Evolutionary conservation across 2,888 invertebrate species (phyloP).

Genomic region (Dryobota labecula): DNA sequence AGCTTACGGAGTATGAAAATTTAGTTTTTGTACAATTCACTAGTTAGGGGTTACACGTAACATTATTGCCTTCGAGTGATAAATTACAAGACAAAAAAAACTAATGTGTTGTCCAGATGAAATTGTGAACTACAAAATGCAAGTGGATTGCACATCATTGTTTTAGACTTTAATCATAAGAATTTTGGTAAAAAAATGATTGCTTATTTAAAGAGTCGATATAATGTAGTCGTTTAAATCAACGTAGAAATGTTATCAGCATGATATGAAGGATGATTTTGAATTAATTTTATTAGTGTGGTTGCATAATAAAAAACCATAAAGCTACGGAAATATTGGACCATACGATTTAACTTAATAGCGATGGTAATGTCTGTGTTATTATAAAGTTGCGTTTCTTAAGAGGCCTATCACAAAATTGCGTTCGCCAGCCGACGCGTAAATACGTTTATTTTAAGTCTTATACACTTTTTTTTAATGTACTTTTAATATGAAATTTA

Average conservation of each 20-base stretch:
- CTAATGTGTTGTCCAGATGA: conserved; percentile 60
- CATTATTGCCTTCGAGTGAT: conserved; percentile 72
- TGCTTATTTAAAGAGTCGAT: conserved; percentile 75
- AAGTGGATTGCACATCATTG: conserved; percentile 68
- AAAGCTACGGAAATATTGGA: conserved; percentile 63
- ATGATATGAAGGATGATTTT: conserved; percentile 56
- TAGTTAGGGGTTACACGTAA: conserved; percentile 82
- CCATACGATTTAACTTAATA: conserved; percentile 63
- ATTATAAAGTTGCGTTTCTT: conserved; percentile 74
- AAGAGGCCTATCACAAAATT: too few species aligned
- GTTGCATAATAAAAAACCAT: conserved; percentile 62
- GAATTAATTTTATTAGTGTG: conserved; percentile 60
- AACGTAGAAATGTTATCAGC: conserved; percentile 70
- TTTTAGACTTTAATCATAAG: conserved; percentile 66
- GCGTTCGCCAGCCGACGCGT: too few species aligned
- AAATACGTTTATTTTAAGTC: too few species aligned
- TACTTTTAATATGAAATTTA: too few species aligned
- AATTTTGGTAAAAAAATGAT: conserved; percentile 70
- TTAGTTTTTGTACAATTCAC: conserved; percentile 89
- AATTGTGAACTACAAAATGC: conserved; percentile 66
- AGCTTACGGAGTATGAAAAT: conserved; percentile 83
- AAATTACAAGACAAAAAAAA: conserved; percentile 63
- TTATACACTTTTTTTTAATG: too few species aligned
- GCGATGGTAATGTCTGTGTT: conserved; percentile 64
- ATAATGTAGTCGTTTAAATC: conserved; percentile 75